Evolutionary conservation across 2,888 invertebrate genomes (phyloP), one percentile per base, ranked within the genome.

Genomic region (Rhagophthalmus giganteus): DNA sequence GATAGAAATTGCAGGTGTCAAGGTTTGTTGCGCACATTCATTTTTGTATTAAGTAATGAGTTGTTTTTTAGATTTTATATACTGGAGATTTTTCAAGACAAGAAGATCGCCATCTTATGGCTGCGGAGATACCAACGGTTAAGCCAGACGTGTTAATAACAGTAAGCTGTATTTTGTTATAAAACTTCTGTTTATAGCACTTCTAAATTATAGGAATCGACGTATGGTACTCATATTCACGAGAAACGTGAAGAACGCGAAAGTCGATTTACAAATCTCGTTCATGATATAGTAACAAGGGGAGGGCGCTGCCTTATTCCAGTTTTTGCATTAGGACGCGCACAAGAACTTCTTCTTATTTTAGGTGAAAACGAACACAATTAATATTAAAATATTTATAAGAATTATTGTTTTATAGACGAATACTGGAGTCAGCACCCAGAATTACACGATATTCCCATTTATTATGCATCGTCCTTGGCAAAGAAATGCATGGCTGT

Each of bases 401-500:
- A n/a, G n/a, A n/a, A n/a, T n/a, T n/a, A n/a, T n/a, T n/a, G n/a
- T 10, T 6, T 50, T 68, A 37, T 79, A 81, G 99, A 99, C 76
- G 99, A 99, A 73, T 99, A 89, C 76, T 99, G 99, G 99, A 87
- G 92, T 16, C 87, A 91, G 47, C 98, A 96, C 77, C 94, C 95
- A 0, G 95, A 97, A 75, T 78, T 99, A 6, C 98, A 99, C 63
- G 97, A 98, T 74, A 92, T 98, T 64, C 99, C 99, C 0, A 97
- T 99, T 61, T 99, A 99, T 78, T 99, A 99, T 78, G 99, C 99
- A 6, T 98, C 97, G 0, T 96, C 98, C 0, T 79, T 99, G 55
- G 99, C 99, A 33, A 99, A 99, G 78, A 99, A 99, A 74, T 99
- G 99, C 71, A 99, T 99, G 98, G 92, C 96, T 46, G 99, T 99